phyloP scores from a whole-genome alignment of 2,797 vertebrate species.

The Lithobates pipiens region DNA sequence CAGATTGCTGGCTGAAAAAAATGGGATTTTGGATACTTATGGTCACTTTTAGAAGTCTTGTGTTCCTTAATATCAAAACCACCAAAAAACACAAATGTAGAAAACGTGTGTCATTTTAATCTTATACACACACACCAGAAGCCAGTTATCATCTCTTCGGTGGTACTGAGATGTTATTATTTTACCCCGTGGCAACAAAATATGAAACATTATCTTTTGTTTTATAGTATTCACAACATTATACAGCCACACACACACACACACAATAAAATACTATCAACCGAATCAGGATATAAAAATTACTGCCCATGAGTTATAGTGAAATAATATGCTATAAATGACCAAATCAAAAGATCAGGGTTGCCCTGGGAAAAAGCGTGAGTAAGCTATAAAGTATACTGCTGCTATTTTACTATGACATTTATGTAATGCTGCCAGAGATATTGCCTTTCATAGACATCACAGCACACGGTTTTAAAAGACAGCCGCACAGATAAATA shows the following conservation, averaged over 20 bases:
- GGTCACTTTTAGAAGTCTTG: too few species aligned
- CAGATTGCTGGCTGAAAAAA: too few species aligned
- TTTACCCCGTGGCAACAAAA: background rate
- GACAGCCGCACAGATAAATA: slow-evolving; percentile 20
- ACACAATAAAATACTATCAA: slow-evolving; percentile 36
- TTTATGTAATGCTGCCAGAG: slow-evolving; percentile 18
- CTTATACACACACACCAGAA: too few species aligned
- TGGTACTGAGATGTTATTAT: background rate
- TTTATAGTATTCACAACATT: background rate
- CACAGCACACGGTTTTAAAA: slow-evolving; percentile 10
- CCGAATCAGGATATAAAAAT: slow-evolving; percentile 24
- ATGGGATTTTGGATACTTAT: too few species aligned
- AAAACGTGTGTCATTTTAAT: too few species aligned
- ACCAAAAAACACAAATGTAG: too few species aligned
- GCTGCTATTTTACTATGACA: slow-evolving; percentile 16
- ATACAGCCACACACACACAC: slow-evolving; percentile 9
- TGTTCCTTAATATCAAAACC: too few species aligned
- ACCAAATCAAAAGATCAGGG: slow-evolving; percentile 39
- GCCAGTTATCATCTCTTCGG: too few species aligned
- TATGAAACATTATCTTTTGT: background rate
- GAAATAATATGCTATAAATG: slow-evolving; percentile 19
- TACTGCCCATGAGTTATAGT: slow-evolving; percentile 9
- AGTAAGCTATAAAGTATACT: slow-evolving; percentile 34
- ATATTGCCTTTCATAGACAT: slow-evolving; percentile 24
- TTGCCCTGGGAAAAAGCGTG: slow-evolving; percentile 6